These are phyloP conservation scores for Taenioides sp. DNA, from an alignment of 2,797 vertebrate species.

Conservation along the genomic window DNA sequence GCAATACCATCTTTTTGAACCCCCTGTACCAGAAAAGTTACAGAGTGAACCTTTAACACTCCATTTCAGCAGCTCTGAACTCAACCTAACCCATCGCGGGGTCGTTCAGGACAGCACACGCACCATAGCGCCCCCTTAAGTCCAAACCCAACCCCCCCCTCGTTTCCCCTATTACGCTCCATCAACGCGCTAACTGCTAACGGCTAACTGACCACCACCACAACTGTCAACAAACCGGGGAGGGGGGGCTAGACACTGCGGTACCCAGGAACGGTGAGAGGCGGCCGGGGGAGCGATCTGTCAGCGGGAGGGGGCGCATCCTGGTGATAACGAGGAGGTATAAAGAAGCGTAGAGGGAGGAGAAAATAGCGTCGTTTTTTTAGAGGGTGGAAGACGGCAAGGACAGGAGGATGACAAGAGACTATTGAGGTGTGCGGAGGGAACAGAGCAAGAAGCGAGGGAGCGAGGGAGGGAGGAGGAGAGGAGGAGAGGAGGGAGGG, in stretches of 20 bases:
- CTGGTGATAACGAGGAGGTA: constrained; percentile 49
- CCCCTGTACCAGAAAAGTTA: too few relatives aligned
- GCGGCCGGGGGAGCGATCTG: constrained; percentile 52
- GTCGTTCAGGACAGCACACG: neutral
- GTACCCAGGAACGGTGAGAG: constrained; percentile 62
- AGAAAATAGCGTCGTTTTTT: constrained; percentile 20
- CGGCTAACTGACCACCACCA: constrained; percentile 60
- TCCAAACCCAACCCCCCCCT: neutral
- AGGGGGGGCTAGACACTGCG: constrained; percentile 61
- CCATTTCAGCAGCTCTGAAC: neutral
- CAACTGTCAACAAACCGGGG: constrained; percentile 25
- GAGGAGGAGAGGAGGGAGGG: constrained; percentile 74
- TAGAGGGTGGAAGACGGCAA: too few relatives aligned
- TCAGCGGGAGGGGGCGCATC: constrained; percentile 30
- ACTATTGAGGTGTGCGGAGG: constrained; percentile 60
- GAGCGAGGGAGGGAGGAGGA: constrained; percentile 18
- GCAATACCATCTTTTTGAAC: too few relatives aligned
- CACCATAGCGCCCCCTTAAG: neutral
- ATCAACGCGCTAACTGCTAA: constrained; percentile 74
- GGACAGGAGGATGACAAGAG: constrained; percentile 63
- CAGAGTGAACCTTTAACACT: too few relatives aligned
- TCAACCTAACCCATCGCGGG: neutral
- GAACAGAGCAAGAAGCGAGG: neutral
- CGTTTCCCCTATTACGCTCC: constrained; percentile 49
- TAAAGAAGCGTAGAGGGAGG: too few relatives aligned